Evolutionary conservation across 2,113 vertebrate species (phyloP).

Genomic region (Phaethornis superciliosus): DNA sequence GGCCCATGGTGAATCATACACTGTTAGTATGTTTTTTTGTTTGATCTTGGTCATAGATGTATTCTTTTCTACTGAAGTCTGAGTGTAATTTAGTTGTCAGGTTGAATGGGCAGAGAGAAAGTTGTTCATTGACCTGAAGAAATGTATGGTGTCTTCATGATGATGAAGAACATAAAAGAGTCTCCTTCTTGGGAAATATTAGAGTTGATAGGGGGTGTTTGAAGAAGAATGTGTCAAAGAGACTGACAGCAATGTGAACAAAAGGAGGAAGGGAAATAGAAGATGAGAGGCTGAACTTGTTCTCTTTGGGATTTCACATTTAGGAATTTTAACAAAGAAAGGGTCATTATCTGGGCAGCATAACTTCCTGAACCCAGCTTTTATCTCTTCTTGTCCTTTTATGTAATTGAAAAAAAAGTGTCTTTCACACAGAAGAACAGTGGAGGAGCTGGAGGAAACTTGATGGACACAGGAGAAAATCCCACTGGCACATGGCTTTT

Average conservation of each 20-base stretch:
- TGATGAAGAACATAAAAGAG: constrained; percentile 65
- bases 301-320: constrained; percentile 50
- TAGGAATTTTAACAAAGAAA: constrained; percentile 61
- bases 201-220: constrained; percentile 67
- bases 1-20: not conserved
- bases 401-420: constrained; percentile 13
- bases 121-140: constrained; percentile 63
- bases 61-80: constrained; percentile 58
- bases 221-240: constrained; percentile 63
- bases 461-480: constrained; percentile 24
- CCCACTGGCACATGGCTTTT: not conserved
- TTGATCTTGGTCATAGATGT: constrained; percentile 46
- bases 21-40: constrained; percentile 17
- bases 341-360: constrained; percentile 54
- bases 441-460: constrained; percentile 4
- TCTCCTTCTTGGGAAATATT: constrained; percentile 61
- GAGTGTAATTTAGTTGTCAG: constrained; percentile 71
- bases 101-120: constrained; percentile 64
- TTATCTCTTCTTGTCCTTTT: constrained; percentile 65
- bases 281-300: constrained; percentile 48
- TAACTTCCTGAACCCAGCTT: constrained; percentile 60
- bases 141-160: constrained; percentile 58
- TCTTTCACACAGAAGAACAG: constrained; percentile 33
- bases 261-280: constrained; percentile 53
- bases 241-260: constrained; percentile 50